Conservation (phyloP, 2,113 vertebrate species). For the Hemiprocne comata region DNA sequence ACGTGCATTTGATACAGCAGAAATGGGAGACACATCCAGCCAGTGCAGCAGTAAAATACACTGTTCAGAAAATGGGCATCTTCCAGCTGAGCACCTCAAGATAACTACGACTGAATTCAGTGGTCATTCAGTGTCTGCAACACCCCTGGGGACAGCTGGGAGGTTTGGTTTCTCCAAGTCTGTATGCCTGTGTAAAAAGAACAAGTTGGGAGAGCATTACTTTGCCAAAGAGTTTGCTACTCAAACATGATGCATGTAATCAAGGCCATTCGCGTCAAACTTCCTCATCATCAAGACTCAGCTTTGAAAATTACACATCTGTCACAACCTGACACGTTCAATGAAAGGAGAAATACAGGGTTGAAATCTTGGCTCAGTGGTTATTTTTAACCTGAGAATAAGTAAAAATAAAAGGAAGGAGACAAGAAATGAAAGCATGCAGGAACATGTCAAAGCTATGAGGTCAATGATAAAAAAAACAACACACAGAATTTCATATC, state of each 20-base stretch:
- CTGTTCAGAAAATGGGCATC: background rate
- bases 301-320: background rate
- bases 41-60: background rate
- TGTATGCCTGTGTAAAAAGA: background rate
- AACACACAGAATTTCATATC: background rate
- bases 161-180: background rate
- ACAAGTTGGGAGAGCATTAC: background rate
- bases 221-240: background rate
- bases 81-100: background rate
- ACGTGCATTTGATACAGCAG: background rate
- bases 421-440: background rate
- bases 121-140: background rate
- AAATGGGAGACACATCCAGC: accelerated
- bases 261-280: background rate
- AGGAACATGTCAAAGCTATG: background rate
- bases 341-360: background rate
- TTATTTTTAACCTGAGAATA: background rate
- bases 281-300: background rate
- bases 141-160: background rate
- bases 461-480: background rate
- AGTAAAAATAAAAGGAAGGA: constrained; percentile 10
- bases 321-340: background rate
- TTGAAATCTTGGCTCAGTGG: background rate
- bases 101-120: background rate
- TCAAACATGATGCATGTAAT: background rate